Conservation (phyloP, 2,888 invertebrate species). For the Xanthorhoe spadicearia region DNA sequence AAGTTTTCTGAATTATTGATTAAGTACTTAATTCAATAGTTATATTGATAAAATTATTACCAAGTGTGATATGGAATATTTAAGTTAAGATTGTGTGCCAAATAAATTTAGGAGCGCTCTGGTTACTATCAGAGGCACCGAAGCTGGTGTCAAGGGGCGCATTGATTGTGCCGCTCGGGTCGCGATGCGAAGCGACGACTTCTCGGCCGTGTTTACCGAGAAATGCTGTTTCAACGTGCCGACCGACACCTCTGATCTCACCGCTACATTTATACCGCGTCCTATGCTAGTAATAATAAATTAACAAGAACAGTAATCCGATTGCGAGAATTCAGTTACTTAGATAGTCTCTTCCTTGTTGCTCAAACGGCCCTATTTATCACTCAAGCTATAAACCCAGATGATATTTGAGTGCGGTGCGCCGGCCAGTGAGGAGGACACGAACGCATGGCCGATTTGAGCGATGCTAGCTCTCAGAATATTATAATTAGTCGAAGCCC, state of each 20-base stretch:
- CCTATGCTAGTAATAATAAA: constrained; percentile 41
- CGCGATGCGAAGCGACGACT: constrained; percentile 45
- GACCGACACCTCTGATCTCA: constrained; percentile 72
- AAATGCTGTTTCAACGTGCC: constrained; percentile 63
- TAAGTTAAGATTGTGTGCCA: constrained; percentile 44
- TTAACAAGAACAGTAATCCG: constrained; percentile 39
- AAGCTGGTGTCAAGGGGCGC: constrained; percentile 72
- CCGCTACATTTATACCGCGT: constrained; percentile 53
- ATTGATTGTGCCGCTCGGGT: constrained; percentile 63
- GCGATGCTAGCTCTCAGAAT: constrained; percentile 70
- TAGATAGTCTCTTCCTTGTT: constrained; percentile 39
- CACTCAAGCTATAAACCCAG: constrained; percentile 40
- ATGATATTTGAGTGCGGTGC: constrained; percentile 40
- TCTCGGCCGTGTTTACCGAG: constrained; percentile 64
- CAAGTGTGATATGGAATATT: constrained; percentile 15
- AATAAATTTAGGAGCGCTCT: constrained; percentile 47
- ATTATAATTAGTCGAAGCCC: constrained; percentile 82
- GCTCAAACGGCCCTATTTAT: constrained; percentile 35
- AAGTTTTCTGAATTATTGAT: not conserved
- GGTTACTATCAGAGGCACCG: constrained; percentile 57
- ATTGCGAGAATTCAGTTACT: constrained; percentile 36
- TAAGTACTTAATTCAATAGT: constrained; percentile 3
- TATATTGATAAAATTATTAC: constrained; percentile 5
- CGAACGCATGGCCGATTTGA: constrained; percentile 61
- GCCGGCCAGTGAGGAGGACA: constrained; percentile 44